Evolutionary conservation across 2,113 vertebrate species (phyloP), one percentile per base, ranked within the genome.

Genomic region (Lethenteron reissneri): DNA sequence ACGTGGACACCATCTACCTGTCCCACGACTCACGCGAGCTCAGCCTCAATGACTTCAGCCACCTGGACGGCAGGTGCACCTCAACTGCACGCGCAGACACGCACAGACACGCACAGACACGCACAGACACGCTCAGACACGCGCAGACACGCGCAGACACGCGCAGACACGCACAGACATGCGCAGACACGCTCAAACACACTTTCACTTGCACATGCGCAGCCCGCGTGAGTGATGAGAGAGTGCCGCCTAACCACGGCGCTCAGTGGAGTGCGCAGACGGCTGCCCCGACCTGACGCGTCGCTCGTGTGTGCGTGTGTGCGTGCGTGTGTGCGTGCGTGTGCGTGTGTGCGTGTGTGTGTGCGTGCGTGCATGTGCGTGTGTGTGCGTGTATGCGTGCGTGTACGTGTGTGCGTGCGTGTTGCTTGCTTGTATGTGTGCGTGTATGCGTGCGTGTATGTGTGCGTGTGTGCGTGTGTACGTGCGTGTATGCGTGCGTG

Each of bases 1-100:
- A 68, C 64, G 64, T 68, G 64, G 64, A 68, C 25, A 68, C 64
- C 64, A 68, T 68, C 25, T 68, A 68, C 25, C 25, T 68, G n/a
- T 17, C 64, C 25, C 64, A 68, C 11, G 64, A 68, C 9, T 68
- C 25, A 21, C 64, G 25, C n/a, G 64, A 68, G 9, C 64, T 68
- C 64, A 68, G 25, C 64, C 25, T 68, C n/a, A 21, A 68, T 68
- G 64, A 68, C 11, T 68, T 68, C 64, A 68, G 64, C 25, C 64
- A 68, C 25, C 64, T 68, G 9, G 64, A 11, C 64, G 25, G 64
- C 64, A 68, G 64, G 64, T 68, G 25, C n/a, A 11, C 64, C n/a
- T 25, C n/a, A 17, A 68, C 64, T 41, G 25, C 10, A 2, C 64
- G 25, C 64, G 2, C 11, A 68, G n/a, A 68, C 11, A 68, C 25